Base-by-base conservation (phyloP, 2,888 invertebrate species). In the Pollenia labialis region DNA sequence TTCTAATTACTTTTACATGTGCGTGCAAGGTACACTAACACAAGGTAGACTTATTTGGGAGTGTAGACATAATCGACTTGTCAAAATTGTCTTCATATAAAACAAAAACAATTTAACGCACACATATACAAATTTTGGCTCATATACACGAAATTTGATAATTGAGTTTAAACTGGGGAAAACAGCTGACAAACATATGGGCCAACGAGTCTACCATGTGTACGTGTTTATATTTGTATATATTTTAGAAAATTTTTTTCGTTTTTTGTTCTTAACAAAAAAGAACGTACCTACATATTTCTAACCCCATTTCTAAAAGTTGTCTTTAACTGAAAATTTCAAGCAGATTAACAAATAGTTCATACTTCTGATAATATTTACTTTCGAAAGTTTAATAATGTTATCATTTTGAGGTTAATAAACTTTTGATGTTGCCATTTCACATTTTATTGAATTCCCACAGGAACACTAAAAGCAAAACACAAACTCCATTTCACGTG, bases 371-470 rank as follows among this genome's bases (percentile, higher is more conserved):
- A 40, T 52, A 40, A 48, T 7, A 42, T 23, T 50, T 42, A 4
- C 11, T 58, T 71, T 44, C 14, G 16, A 68, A 74, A 74, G 12
- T 68, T 32, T 54, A 12, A 40, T 81, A 48, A 23, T 58, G 16
- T 66, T 52, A 56, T 50, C 23, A 66, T 50, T 68, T 77, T 64
- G 71, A 77, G 56, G 62, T 77, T 71, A 71, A 77, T 71, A 71
- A 83, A 77, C 83, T 83, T 83, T 77, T 84, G 72, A 83, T 71
- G 82, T 76, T 42, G 52, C 76, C 54, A 76, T 62, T 71, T 68
- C 18, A 50, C 11, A 56, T 71, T 72, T 72, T 50, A 66, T 40
- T 58, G 56, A 72, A 79, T 46, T 74, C 72, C 84, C 72, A n/a
- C 42, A 50, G 66, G 79, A 72, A 52, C 66, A 72, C 23, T 69